Evolutionary conservation across 2,113 vertebrate genomes (phyloP).

Genomic region (Hypomesus transpacificus): DNA sequence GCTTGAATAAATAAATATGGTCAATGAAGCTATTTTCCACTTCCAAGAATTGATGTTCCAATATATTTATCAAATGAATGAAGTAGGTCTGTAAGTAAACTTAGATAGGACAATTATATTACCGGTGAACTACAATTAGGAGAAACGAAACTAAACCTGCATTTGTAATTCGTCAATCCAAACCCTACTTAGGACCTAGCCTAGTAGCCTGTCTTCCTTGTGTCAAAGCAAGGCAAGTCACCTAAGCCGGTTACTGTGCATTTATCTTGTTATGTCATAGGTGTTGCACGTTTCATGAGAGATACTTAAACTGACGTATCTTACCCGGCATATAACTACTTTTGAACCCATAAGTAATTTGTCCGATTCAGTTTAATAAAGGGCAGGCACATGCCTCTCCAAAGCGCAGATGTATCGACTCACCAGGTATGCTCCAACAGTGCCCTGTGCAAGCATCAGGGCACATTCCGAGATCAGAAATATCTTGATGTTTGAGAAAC

Average conservation of each 20-base stretch:
- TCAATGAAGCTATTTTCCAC: no score
- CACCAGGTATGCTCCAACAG: conserved; percentile 97
- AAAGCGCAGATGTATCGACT: conserved; percentile 59
- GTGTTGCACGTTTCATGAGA: neutral
- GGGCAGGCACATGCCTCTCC: neutral
- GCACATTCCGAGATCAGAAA: conserved; percentile 95
- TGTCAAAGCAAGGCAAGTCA: neutral
- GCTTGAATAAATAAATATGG: no score
- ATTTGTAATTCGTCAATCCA: no score
- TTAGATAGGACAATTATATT: no score
- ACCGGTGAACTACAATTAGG: no score
- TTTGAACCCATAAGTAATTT: neutral
- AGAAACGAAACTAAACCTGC: no score
- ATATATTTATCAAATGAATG: no score
- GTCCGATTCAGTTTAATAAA: neutral
- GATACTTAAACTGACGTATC: neutral
- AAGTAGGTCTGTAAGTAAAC: no score
- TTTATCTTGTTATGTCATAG: conserved; percentile 9
- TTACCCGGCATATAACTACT: neutral
- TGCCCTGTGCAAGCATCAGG: conserved; percentile 96
- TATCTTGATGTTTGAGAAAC: conserved; percentile 95
- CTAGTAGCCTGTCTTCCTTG: neutral
- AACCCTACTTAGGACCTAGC: neutral
- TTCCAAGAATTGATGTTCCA: no score
- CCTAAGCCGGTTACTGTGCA: neutral